Base-by-base conservation (phyloP, 2,888 invertebrate genomes). In the Agriopis marginaria region DNA sequence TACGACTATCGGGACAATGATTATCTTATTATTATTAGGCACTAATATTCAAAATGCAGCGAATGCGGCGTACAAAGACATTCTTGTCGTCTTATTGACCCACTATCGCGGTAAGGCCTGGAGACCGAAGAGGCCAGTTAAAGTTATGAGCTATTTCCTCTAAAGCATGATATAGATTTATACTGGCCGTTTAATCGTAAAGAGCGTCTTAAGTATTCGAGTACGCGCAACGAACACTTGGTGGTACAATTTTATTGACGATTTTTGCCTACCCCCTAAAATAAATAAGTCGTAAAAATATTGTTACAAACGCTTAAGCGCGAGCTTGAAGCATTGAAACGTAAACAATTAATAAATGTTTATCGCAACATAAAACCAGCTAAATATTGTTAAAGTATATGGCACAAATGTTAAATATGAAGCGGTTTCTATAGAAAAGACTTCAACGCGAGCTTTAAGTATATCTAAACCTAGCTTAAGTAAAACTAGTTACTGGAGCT, bases 101-200 rank as follows among this genome's bases (percentile, higher is more conserved):
- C 47, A 64, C 50, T 55, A 61, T 39, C 42, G 23, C n/a, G 23
- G 10, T 40, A 44, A 44, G 60, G 39, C 32, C 60, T 17, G 54
- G 59, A 39, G 39, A 44, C 55, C 56, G 47, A 62, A 69, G 64
- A 63, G 83, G 77, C 83, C 83, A 87, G 87, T 89, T 86, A 85
- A 87, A 86, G 77, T 85, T 87, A 88, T 85, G 85, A 85, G 81
- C 84, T 82, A 86, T 89, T 87, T 86, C 82, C 78, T 82, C 75
- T 85, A 82, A 86, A 79, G 79, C 75, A 74, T 81, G 79, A 83
- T 85, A 82, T 82, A 82, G 85, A 86, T 87, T 87, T 88, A 87
- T 79, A 82, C 74, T 74, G 80, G 77, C 78, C 75, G 65, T 73
- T 77, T 75, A 76, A 73, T 77, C 79, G 81, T 84, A 85, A 86